Percentiles rank a stretch among this genome's conserved stretches.
These are phyloP conservation scores for Scelioninae gen. 2 DNA, from an alignment of 2,888 invertebrate species.

Conservation along the genomic window DNA sequence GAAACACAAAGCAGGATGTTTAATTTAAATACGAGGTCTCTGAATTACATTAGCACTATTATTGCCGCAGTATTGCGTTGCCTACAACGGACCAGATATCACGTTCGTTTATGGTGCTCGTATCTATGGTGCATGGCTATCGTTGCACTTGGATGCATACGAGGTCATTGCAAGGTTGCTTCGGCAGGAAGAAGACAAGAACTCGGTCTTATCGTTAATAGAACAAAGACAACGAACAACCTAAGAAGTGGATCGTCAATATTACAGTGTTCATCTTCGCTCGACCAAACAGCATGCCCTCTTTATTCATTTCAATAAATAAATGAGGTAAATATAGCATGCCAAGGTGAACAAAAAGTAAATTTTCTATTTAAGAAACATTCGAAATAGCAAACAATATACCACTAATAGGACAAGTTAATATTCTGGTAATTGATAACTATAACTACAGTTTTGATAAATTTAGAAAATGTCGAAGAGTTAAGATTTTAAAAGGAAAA, in stretches of 20 bases:
- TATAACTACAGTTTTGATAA: too few species aligned
- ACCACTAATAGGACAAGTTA: too few species aligned
- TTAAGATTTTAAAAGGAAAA: too few species aligned
- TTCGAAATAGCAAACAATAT: too few species aligned
- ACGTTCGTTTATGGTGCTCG: constrained; percentile 59
- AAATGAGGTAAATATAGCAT: constrained; percentile 4
- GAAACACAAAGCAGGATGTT: constrained; percentile 48
- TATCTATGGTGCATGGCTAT: constrained; percentile 61
- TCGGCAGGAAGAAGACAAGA: constrained; percentile 64
- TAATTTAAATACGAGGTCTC: constrained; percentile 54
- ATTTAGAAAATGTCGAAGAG: too few species aligned
- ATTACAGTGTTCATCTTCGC: constrained; percentile 43
- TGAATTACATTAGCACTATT: constrained; percentile 58
- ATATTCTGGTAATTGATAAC: too few species aligned
- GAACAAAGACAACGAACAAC: constrained; percentile 53
- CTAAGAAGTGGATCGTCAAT: constrained; percentile 58
- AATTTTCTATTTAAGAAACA: too few species aligned
- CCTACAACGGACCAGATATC: constrained; percentile 57
- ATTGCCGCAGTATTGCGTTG: constrained; percentile 52
- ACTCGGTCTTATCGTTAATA: constrained; percentile 41
- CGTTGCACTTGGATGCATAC: constrained; percentile 68
- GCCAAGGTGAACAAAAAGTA: not conserved
- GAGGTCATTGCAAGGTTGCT: constrained; percentile 74
- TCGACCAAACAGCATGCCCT: constrained; percentile 27
- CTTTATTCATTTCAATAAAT: constrained; percentile 35